These are phyloP conservation scores for Actinemys pallida DNA, from an alignment of 2,113 vertebrate genomes.

Conservation along the genomic window DNA sequence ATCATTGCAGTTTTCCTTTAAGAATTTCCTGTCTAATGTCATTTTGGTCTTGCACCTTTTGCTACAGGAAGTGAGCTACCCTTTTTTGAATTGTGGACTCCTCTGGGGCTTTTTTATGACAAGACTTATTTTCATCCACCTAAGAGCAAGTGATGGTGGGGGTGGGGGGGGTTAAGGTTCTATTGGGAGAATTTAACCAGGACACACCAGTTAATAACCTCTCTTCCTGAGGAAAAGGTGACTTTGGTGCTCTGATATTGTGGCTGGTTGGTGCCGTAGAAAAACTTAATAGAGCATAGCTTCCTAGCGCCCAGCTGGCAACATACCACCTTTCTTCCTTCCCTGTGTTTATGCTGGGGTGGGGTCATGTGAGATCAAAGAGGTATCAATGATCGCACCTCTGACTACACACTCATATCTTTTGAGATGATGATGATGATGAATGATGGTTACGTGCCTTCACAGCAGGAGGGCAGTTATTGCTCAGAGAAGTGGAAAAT, in stretches of 20 bases:
- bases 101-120: not conserved
- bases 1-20: not conserved
- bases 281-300: not conserved
- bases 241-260: not conserved
- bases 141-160: not conserved
- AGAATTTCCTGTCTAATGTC: not conserved
- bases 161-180: not conserved
- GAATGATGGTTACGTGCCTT: not conserved
- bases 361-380: not conserved
- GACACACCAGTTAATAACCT: not conserved
- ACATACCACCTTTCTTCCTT: not conserved
- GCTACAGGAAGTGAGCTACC: not conserved
- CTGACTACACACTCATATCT: not conserved
- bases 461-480: not conserved
- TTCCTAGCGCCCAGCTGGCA: not conserved
- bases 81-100: not conserved
- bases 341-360: not conserved
- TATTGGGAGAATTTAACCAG: not conserved
- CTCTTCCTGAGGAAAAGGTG: not conserved
- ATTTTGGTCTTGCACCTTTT: not conserved
- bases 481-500: not conserved
- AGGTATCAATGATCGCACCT: not conserved
- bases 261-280: not conserved
- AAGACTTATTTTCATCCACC: not conserved
- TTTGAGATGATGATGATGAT: not conserved